Evolutionary conservation across 1,140 invertebrate genomes (phyloP).

Genomic region (Eufriesea mexicana): DNA sequence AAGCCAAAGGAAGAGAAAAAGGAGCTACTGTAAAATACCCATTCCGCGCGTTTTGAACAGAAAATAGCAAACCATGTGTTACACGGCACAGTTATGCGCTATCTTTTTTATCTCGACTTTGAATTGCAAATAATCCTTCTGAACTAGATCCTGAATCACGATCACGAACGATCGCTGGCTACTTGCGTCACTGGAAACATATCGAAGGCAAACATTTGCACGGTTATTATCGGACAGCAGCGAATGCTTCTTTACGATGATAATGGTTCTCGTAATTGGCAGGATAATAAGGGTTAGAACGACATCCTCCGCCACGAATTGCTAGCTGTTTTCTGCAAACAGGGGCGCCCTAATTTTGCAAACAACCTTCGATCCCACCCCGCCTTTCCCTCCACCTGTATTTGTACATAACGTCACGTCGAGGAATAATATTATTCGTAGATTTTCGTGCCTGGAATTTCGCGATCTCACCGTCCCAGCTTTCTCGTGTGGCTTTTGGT

Average conservation of each 20-base stretch:
- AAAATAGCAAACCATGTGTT: background rate
- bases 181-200: conserved; percentile 15
- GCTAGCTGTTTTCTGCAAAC: background rate
- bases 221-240: conserved; percentile 18
- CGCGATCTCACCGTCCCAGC: background rate
- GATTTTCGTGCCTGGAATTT: conserved; percentile 25
- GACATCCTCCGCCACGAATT: conserved; percentile 27
- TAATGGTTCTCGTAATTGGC: conserved; percentile 18
- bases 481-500: background rate
- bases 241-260: conserved; percentile 3
- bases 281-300: conserved; percentile 27
- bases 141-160: conserved; percentile 27
- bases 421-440: conserved; percentile 21
- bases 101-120: conserved; percentile 43
- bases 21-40: background rate
- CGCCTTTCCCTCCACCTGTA: background rate
- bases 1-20: background rate
- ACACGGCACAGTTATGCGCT: background rate
- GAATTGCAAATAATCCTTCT: conserved; percentile 39
- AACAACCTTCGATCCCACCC: conserved; percentile 15
- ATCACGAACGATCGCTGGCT: background rate
- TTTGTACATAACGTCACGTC: conserved; percentile 5
- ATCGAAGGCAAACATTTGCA: conserved; percentile 35
- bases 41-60: background rate
- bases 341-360: conserved; percentile 4